Percentiles rank a stretch among this genome's conserved stretches.
These are phyloP conservation scores for Macrosiphum euphorbiae DNA, from an alignment of 2,888 invertebrate genomes.

Conservation along the genomic window DNA sequence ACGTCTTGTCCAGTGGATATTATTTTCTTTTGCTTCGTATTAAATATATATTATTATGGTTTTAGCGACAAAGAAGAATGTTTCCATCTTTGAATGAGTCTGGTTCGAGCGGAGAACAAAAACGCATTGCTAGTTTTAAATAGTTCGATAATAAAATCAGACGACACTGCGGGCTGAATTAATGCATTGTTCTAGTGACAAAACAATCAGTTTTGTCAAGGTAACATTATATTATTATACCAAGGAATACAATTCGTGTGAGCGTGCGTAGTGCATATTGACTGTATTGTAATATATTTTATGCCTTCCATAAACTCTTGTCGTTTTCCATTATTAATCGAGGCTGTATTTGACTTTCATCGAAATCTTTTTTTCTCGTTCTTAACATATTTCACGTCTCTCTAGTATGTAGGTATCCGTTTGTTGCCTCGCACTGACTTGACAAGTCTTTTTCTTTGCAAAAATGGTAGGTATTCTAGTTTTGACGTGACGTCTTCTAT, in stretches of 20 bases:
- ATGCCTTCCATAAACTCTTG: conserved; percentile 5
- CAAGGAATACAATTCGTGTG: conserved; percentile 9
- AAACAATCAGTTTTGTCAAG: conserved; percentile 50
- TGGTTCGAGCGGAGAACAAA: neutral
- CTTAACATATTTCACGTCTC: neutral
- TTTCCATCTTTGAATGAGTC: conserved; percentile 33
- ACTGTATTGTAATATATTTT: conserved; percentile 16
- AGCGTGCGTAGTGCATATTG: neutral
- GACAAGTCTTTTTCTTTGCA: conserved; percentile 29
- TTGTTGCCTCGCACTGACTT: neutral
- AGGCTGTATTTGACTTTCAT: conserved; percentile 10
- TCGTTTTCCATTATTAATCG: conserved; percentile 20
- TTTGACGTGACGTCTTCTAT: conserved; percentile 24
- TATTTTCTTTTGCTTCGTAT: neutral
- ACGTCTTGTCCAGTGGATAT: conserved; percentile 17
- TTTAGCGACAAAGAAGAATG: conserved; percentile 40
- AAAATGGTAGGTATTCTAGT: conserved; percentile 27
- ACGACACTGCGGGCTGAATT: neutral
- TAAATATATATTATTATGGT: conserved; percentile 10
- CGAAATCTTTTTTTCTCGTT: conserved; percentile 9
- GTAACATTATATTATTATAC: neutral
- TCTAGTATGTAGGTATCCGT: neutral
- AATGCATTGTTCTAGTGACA: conserved; percentile 46
- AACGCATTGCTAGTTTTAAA: conserved; percentile 25
- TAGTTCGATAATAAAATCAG: conserved; percentile 46